A percentile compares a stretch with the other conserved stretches of the same genome.
Evolutionary conservation across 30 jellyfish, hydroid and myxozoan genomes (phyloP).

Genomic region (Aurelia sp.): DNA sequence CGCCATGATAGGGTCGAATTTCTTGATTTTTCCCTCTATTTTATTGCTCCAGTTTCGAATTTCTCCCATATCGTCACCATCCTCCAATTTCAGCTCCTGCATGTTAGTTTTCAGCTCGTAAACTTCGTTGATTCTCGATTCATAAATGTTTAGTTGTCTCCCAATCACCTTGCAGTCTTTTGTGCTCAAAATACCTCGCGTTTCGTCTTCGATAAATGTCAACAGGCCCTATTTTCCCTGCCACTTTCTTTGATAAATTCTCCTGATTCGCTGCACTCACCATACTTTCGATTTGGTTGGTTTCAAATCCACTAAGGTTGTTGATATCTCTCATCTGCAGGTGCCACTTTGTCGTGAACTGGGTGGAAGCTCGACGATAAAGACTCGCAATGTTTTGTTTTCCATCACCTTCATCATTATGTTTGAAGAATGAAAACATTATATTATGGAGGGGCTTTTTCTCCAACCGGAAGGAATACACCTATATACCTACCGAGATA

Average conservation of each 20-base stretch:
- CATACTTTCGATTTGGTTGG: not conserved
- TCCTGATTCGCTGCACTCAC: constrained; percentile 1
- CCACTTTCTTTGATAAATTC: constrained; percentile 9
- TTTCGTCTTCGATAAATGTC: too few relatives aligned
- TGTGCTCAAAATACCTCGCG: too few relatives aligned
- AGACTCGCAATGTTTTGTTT: not conserved
- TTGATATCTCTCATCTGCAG: constrained; percentile 27
- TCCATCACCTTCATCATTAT: too few relatives aligned
- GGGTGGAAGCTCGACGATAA: not conserved
- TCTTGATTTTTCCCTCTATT: constrained; percentile 18
- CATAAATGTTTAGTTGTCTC: too few relatives aligned
- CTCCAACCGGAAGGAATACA: too few relatives aligned
- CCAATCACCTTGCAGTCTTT: too few relatives aligned
- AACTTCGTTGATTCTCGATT: too few relatives aligned
- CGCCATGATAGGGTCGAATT: constrained; percentile 25
- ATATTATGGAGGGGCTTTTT: too few relatives aligned
- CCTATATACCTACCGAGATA: too few relatives aligned
- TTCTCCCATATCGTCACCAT: not conserved
- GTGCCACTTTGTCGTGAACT: constrained; percentile 14
- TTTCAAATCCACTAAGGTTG: not conserved
- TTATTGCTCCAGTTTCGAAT: constrained; percentile 14
- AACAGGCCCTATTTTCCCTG: not conserved
- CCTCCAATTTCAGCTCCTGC: too few relatives aligned
- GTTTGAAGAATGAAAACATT: too few relatives aligned
- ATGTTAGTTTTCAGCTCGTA: too few relatives aligned